Evolutionary conservation across 2,113 vertebrate genomes (phyloP).

Genomic region (Sitta europaea): DNA sequence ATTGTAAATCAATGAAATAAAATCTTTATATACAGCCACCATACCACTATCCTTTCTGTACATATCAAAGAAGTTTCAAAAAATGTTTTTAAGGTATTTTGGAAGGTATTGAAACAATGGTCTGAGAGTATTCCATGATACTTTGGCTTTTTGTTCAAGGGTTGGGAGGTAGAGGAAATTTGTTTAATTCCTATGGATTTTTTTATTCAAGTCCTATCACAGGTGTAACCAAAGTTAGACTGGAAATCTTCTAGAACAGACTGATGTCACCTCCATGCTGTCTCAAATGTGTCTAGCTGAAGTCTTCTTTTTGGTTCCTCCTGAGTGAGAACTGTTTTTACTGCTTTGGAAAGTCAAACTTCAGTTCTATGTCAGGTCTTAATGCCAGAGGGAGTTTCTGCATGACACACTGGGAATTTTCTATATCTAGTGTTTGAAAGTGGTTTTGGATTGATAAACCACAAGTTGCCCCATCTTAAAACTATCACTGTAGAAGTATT

Average conservation of each 20-base stretch:
- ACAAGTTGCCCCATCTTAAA: neutral
- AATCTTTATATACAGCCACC: neutral
- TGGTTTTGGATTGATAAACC: neutral
- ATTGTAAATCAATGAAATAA: slow-evolving; percentile 46
- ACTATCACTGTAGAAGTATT: neutral
- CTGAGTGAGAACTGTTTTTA: neutral
- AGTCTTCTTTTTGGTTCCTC: neutral
- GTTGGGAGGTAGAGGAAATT: neutral
- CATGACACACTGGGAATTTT: neutral
- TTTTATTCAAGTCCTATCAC: neutral
- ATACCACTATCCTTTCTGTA: slow-evolving; percentile 9
- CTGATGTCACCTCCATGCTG: neutral
- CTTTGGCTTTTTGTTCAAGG: neutral
- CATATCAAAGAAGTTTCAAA: neutral
- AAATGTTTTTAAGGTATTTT: neutral
- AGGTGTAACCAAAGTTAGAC: neutral
- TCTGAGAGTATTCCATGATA: neutral
- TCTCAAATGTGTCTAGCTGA: neutral
- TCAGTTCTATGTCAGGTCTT: neutral
- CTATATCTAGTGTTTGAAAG: neutral
- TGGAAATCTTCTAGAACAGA: neutral
- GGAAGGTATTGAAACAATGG: neutral
- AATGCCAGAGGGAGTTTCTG: neutral
- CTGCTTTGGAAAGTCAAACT: neutral
- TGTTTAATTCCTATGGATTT: neutral